A percentile compares a stretch with the other conserved stretches of the same genome.
These are phyloP conservation scores for Betta splendens DNA, from an alignment of 2,797 vertebrate genomes.

Conservation along the genomic window DNA sequence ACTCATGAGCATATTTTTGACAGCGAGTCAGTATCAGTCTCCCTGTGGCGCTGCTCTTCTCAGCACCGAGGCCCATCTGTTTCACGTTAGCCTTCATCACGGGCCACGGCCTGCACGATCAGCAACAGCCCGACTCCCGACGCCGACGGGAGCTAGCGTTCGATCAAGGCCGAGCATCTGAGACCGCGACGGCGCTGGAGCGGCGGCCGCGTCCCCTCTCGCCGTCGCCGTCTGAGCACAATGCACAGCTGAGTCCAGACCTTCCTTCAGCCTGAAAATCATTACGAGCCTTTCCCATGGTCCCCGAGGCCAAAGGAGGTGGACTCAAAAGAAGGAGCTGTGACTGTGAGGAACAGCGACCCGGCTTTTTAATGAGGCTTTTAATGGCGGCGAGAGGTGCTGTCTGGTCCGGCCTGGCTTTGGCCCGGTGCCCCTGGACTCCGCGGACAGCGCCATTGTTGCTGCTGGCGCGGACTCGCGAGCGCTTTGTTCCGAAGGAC, in stretches of 20 bases:
- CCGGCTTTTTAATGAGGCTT: constrained; percentile 69
- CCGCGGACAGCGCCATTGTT: constrained; percentile 55
- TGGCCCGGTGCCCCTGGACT: constrained; percentile 46
- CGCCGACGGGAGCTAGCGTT: constrained; percentile 25
- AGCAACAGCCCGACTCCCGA: constrained; percentile 33
- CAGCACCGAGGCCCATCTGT: constrained; percentile 51
- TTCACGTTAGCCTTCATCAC: constrained; percentile 47
- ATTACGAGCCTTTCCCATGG: constrained; percentile 70
- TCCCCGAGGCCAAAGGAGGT: constrained; percentile 50
- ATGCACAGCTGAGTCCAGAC: constrained; percentile 44
- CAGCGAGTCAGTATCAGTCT: constrained; percentile 2
- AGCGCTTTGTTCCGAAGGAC: constrained; percentile 65
- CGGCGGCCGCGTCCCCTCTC: constrained; percentile 10
- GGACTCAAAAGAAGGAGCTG: constrained; percentile 58
- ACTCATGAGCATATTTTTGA: constrained; percentile 6
- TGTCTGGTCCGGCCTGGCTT: constrained; percentile 47
- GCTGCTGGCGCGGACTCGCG: constrained; percentile 42
- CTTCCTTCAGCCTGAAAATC: constrained; percentile 54
- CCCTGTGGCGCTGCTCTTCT: constrained; percentile 27
- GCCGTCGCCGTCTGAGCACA: constrained; percentile 37
- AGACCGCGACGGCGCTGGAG: too few relatives aligned
- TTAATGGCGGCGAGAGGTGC: constrained; percentile 60
- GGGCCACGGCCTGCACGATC: constrained; percentile 46
- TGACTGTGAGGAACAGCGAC: constrained; percentile 55
- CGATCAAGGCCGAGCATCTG: constrained; percentile 7